Evolutionary conservation across 2,113 vertebrate species (phyloP), one percentile per base, ranked within the genome.

Genomic region (Corapipo altera): DNA sequence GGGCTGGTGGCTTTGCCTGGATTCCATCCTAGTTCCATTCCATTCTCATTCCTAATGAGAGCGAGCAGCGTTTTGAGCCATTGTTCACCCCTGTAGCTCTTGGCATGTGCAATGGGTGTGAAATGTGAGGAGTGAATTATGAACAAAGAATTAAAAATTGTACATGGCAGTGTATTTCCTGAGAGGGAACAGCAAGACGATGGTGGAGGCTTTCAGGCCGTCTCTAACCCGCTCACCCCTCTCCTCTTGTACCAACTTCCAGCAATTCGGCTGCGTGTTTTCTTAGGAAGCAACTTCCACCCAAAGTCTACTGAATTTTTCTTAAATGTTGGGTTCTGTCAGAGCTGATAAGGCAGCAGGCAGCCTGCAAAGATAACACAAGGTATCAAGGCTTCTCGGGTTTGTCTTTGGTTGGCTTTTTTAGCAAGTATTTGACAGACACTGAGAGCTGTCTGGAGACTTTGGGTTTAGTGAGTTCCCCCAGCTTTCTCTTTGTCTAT

Each of bases 261-360:
- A 93, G 93, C 69, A 88, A 75, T 91, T 96, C 0, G 62, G 15
- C 84, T 70, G 30, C 0, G 0, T 91, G 85, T 92, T 95, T 93
- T 90, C 69, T 78, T 88, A 95, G 88, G 92, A 94, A 92, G 61
- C 52, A 69, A 58, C 72, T 93, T 94, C 72, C 82, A 95, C 64
- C 33, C 85, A 87, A 83, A 95, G 72, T 59, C 94, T 87, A 26
- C 87, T 88, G 91, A 58, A 58, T 86, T 91, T 90, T 91, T 67
- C 70, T 91, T 74, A 59, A 93, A 61, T 44, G 35, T 86, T 0
- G 1, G 17, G 88, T 89, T 97, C 88, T 95, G 90, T 93, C 5
- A 8, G 86, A 88, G 83, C 93, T 93, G 96, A 96, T 96, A 96
- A 97, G 93, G 89, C 86, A 79, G 95, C 94, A 95, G 79, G 66